These are phyloP conservation scores for Caradrina clavipalpis DNA, from an alignment of 2,888 invertebrate species.

Conservation along the genomic window DNA sequence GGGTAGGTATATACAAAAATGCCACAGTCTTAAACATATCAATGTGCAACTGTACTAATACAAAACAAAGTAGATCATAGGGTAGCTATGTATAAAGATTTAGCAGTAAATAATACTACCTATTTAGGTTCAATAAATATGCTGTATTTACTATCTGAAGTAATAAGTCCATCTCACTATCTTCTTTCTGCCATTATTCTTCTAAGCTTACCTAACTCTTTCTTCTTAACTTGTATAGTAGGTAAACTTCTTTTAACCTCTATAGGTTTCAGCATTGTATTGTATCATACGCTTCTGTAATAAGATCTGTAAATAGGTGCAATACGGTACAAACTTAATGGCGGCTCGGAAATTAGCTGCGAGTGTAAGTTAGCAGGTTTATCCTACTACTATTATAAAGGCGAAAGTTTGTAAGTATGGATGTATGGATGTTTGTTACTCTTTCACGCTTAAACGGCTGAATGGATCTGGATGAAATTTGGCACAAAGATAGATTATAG, in stretches of 20 bases:
- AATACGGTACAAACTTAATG: too few species aligned
- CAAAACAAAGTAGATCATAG: slow-evolving; percentile 26
- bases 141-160: neutral
- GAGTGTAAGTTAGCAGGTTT: too few species aligned
- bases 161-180: slow-evolving; percentile 8
- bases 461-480: too few species aligned
- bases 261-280: slow-evolving; percentile 38
- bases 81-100: neutral
- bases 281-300: slow-evolving; percentile 39
- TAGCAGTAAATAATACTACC: slow-evolving; percentile 24
- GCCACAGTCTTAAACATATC: neutral
- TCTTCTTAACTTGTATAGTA: slow-evolving; percentile 18
- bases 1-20: neutral
- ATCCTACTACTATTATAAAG: too few species aligned
- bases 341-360: too few species aligned
- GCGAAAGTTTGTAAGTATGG: too few species aligned
- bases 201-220: slow-evolving; percentile 24
- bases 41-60: neutral
- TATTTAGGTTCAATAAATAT: neutral
- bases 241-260: slow-evolving; percentile 18
- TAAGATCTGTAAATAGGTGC: slow-evolving; percentile 38
- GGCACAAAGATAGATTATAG: too few species aligned
- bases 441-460: too few species aligned
- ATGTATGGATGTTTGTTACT: too few species aligned
- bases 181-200: slow-evolving; percentile 27